Evolutionary conservation across 2,888 invertebrate genomes (phyloP).

Genomic region (Coremacera marginata): DNA sequence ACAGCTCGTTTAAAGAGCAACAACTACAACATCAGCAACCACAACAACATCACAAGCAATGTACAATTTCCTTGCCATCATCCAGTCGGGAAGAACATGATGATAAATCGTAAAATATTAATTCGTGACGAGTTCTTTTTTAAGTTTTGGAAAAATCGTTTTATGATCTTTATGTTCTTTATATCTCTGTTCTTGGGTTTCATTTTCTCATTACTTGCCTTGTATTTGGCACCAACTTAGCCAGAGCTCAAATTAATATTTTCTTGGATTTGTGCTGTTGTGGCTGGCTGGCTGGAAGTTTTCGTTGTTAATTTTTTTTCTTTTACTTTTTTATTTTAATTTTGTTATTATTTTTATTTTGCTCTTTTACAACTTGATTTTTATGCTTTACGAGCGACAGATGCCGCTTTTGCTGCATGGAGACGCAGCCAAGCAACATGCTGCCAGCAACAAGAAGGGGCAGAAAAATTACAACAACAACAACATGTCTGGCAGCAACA

Average conservation of each 20-base stretch:
- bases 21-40: neutral
- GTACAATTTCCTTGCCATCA: neutral
- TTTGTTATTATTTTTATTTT: neutral
- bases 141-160: neutral
- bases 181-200: neutral
- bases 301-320: neutral
- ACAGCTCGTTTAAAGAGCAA: neutral
- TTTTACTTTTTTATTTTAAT: neutral
- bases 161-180: neutral
- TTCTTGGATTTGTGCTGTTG: neutral
- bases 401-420: slow-evolving; percentile 9
- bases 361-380: slow-evolving; percentile 2
- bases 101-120: slow-evolving; percentile 23
- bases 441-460: neutral
- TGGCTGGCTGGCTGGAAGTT: neutral
- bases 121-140: slow-evolving; percentile 23
- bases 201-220: neutral
- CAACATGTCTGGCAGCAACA: neutral
- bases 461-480: neutral
- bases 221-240: slow-evolving; percentile 18
- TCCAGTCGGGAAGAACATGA: neutral
- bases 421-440: neutral
- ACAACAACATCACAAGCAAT: neutral
- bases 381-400: slow-evolving; percentile 9
- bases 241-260: slow-evolving; percentile 1